phyloP scores from a whole-genome alignment of 2,797 vertebrate genomes.

The Gallirallus australis region DNA sequence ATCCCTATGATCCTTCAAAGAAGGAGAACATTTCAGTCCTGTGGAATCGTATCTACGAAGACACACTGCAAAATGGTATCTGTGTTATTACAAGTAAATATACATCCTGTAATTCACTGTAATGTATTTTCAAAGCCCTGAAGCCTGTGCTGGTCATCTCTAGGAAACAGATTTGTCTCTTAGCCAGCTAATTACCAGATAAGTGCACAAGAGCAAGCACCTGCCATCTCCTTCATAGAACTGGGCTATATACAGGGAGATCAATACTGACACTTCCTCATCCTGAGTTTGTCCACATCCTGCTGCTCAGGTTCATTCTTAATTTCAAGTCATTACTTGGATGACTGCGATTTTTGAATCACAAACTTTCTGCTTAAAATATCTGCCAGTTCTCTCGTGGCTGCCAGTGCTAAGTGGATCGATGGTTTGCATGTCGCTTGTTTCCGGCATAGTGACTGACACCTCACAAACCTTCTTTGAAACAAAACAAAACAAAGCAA shows the following conservation, averaged over 20 bases:
- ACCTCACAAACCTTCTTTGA: background rate
- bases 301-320: background rate
- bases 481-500: background rate
- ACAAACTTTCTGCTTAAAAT: background rate
- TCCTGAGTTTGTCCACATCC: background rate
- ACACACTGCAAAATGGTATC: background rate
- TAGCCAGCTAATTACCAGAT: conserved; percentile 46
- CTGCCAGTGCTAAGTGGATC: background rate
- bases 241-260: background rate
- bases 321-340: background rate
- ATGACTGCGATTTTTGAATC: background rate
- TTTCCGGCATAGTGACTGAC: background rate
- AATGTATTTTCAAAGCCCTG: conserved; percentile 18
- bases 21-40: background rate
- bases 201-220: conserved; percentile 35
- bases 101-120: background rate
- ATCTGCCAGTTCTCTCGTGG: background rate
- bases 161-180: conserved; percentile 22
- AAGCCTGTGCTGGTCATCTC: background rate
- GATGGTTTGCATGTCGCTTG: background rate
- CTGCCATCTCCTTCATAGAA: conserved; percentile 34
- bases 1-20: background rate
- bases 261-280: background rate
- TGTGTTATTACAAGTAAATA: background rate
- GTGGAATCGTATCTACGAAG: background rate